A percentile compares a stretch with the other conserved stretches of the same genome.
phyloP scores from a whole-genome alignment of 2,888 invertebrate species.

The Rhodophaea formosa region DNA sequence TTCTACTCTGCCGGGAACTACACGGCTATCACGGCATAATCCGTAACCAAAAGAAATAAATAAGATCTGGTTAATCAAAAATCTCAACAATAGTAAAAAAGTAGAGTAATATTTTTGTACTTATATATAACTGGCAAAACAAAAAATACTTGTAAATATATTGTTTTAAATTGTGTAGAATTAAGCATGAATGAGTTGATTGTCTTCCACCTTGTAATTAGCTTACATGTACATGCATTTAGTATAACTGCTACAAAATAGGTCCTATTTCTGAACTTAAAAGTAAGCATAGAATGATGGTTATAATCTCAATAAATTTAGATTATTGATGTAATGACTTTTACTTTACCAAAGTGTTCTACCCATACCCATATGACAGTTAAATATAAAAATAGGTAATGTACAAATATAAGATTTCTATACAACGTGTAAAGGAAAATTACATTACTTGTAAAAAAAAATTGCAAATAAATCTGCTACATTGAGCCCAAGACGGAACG shows the following conservation, averaged over 20 bases:
- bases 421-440: no score
- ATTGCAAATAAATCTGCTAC: no score
- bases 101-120: no score
- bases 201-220: background rate
- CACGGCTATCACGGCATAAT: no score
- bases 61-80: background rate
- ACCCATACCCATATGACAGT: background rate
- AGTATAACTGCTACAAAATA: background rate
- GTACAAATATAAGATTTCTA: no score
- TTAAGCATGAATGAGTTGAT: background rate
- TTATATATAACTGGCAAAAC: no score
- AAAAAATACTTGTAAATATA: no score
- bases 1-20: no score
- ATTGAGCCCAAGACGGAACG: no score
- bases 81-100: background rate
- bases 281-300: background rate
- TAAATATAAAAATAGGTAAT: no score
- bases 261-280: constrained; percentile 3
- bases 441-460: no score
- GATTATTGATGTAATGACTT: background rate
- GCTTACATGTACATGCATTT: background rate
- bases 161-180: background rate
- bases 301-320: constrained; percentile 13
- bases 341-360: background rate
- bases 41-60: background rate